Percentiles rank a stretch among this genome's conserved stretches.
These are phyloP conservation scores for Pedionomus torquatus DNA, from an alignment of 2,113 vertebrate species.

Conservation along the genomic window DNA sequence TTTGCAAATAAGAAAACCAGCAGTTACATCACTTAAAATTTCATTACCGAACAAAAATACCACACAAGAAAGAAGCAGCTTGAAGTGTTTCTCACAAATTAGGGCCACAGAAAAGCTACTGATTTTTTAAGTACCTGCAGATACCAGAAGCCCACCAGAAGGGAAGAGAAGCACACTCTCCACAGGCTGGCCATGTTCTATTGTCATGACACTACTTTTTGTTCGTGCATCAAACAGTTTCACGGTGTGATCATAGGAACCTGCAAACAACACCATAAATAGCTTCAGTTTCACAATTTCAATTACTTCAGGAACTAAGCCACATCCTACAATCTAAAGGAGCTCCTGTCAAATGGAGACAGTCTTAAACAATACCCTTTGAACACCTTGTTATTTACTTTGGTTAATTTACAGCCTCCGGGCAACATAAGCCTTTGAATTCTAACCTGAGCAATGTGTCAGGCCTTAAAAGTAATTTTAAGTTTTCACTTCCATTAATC, in stretches of 20 bases:
- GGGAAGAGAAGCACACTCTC: constrained; percentile 95
- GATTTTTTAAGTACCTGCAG: constrained; percentile 82
- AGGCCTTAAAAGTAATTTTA: background rate
- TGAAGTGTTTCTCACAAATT: background rate
- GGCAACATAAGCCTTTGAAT: background rate
- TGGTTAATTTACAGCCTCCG: background rate
- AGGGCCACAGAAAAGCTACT: background rate
- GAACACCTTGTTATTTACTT: background rate
- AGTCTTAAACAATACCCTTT: background rate
- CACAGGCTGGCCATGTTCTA: constrained; percentile 94
- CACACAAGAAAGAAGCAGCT: background rate
- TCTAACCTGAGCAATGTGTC: background rate
- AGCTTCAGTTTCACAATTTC: background rate
- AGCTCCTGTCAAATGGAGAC: background rate
- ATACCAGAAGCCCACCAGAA: constrained; percentile 92
- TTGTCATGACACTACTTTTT: constrained; percentile 86
- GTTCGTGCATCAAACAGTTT: constrained; percentile 91
- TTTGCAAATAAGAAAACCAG: background rate
- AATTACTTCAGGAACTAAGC: background rate
- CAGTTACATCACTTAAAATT: background rate
- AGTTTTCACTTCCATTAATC: background rate
- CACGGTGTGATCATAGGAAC: constrained; percentile 95
- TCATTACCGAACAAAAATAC: background rate
- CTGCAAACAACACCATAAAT: constrained; percentile 63
- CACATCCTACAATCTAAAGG: background rate